phyloP scores from a whole-genome alignment of 2,113 vertebrate genomes.

The Callospermophilus lateralis region DNA sequence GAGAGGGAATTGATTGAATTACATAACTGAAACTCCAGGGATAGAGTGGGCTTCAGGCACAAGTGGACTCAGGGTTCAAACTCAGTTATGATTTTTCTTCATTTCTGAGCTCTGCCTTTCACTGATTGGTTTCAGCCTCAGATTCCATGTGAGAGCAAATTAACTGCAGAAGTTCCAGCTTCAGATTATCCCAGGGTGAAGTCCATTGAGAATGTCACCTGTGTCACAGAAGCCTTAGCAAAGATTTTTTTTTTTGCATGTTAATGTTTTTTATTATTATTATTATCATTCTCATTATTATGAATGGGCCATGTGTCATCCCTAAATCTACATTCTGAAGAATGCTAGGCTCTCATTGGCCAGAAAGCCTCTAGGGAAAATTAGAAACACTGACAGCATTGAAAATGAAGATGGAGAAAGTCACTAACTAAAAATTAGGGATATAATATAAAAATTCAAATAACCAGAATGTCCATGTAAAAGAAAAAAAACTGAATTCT shows the following conservation, averaged over 20 bases:
- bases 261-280: neutral
- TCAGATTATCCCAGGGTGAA: neutral
- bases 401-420: neutral
- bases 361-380: neutral
- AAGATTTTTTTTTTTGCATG: conserved; percentile 14
- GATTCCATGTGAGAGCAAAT: neutral
- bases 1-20: neutral
- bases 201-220: neutral
- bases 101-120: neutral
- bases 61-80: neutral
- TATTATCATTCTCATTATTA: too few relatives aligned
- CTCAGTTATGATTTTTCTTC: neutral
- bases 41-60: neutral
- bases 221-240: neutral
- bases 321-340: neutral
- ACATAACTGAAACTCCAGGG: neutral
- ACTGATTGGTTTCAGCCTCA: neutral
- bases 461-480: neutral
- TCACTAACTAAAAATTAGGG: neutral
- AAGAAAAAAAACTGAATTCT: neutral
- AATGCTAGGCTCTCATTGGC: neutral
- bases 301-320: neutral
- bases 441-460: neutral
- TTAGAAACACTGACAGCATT: neutral
- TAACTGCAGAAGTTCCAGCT: neutral